Base-by-base conservation (phyloP, 2,888 invertebrate species). In the Palloptera scutellata region DNA sequence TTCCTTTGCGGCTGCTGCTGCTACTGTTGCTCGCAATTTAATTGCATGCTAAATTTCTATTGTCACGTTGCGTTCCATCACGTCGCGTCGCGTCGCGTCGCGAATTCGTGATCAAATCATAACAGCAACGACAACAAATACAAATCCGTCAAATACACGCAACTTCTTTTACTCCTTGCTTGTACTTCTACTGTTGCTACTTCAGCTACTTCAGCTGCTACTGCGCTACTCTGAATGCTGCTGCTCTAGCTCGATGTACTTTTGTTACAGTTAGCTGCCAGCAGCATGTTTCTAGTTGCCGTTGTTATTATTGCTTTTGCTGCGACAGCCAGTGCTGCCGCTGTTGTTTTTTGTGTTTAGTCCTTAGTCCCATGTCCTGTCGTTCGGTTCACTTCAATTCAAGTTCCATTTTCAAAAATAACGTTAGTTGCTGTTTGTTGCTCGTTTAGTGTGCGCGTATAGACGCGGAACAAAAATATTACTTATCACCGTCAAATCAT, bases 381-480 rank as follows among this genome's bases (percentile, higher is more conserved):
- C 67, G 74, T 74, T 73, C 70, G 70, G 70, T 74, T 76, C 76
- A 80, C 77, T 78, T 80, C 76, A 77, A 75, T 76, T 75, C 30
- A 79, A 76, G 77, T 78, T 79, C 74, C 76, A 74, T 75, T 80
- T 76, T 78, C 74, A 74, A 78, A 79, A 78, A 78, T 80, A 79
- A 80, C 77, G 77, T 81, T 81, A 81, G 81, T 81, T 82, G 80
- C 80, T 78, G 81, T 81, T 82, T 81, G 81, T 80, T 81, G 80
- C 79, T 81, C 79, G 79, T 75, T 78, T 78, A 78, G 81, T 79
- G 81, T 80, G 82, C 81, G 82, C 79, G 81, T 79, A 77, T 77
- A 75, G 75, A 79, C 78, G 77, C 78, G 78, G 75, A 66, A 63
- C 61, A 69, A 69, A 58, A 45, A 67, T 4, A 30, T 30, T 30